These are phyloP conservation scores for Phoebastria nigripes DNA, from an alignment of 2,797 vertebrate genomes.

Conservation along the genomic window DNA sequence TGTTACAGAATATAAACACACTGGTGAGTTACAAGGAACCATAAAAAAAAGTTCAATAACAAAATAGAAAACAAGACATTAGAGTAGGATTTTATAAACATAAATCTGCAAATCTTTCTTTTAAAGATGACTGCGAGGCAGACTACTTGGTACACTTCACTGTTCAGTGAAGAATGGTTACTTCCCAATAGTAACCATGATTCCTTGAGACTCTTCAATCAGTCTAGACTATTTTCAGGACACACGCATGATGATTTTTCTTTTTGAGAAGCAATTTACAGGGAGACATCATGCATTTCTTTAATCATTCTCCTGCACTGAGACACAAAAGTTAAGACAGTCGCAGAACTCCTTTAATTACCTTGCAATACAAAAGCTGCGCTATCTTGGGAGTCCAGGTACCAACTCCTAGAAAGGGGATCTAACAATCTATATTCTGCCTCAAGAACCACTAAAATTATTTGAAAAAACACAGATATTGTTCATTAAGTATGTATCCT, in stretches of 20 bases:
- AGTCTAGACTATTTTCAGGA: not conserved
- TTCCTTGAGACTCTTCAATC: not conserved
- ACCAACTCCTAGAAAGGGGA: not conserved
- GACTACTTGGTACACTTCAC: not conserved
- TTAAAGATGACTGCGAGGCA: not conserved
- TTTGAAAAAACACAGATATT: not conserved
- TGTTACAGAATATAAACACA: constrained; percentile 61
- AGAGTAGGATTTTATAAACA: not conserved
- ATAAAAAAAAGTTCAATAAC: not conserved
- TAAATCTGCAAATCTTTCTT: not conserved
- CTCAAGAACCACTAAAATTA: not conserved
- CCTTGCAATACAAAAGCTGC: not conserved
- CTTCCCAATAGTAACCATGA: not conserved
- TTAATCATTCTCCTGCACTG: not conserved
- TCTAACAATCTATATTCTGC: not conserved
- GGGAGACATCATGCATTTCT: not conserved
- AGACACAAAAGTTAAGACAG: not conserved
- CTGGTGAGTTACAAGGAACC: not conserved
- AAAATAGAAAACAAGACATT: not conserved
- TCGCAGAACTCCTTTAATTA: not conserved
- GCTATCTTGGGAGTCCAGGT: not conserved
- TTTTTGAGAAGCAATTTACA: not conserved
- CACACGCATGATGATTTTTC: not conserved
- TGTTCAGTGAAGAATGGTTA: not conserved
- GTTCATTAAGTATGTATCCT: not conserved